A percentile compares a stretch with the other conserved stretches of the same genome.
Conservation (phyloP, 2,888 invertebrate genomes). For the Ophion costatus region DNA sequence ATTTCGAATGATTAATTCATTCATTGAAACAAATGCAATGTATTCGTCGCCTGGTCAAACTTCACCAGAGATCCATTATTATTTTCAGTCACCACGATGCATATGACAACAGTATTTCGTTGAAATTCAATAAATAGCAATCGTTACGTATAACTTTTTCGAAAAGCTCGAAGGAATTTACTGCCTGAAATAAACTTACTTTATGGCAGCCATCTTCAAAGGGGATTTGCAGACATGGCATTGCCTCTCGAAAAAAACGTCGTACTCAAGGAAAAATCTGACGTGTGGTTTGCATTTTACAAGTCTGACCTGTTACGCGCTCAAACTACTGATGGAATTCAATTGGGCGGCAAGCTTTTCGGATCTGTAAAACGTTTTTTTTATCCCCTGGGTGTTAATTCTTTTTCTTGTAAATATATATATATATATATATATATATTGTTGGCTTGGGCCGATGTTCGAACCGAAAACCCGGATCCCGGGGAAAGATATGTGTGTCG, state of each 20-base stretch:
- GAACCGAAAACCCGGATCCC: constrained; percentile 40
- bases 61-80: too few relatives aligned
- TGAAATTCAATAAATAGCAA: too few relatives aligned
- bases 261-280: neutral
- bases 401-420: constrained; percentile 1
- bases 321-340: constrained; percentile 46
- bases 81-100: too few relatives aligned
- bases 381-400: neutral
- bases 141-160: neutral
- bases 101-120: too few relatives aligned
- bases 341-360: neutral
- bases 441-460: constrained; percentile 31
- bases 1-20: too few relatives aligned
- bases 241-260: neutral
- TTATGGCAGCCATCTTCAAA: too few relatives aligned
- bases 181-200: too few relatives aligned
- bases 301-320: constrained; percentile 18
- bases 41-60: too few relatives aligned
- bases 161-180: neutral
- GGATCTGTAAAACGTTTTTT: neutral
- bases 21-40: too few relatives aligned
- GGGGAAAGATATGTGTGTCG: constrained; percentile 60
- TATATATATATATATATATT: neutral
- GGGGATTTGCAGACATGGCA: neutral
- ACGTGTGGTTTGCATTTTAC: neutral